Evolutionary conservation across 2,888 invertebrate species (phyloP), one percentile per base, ranked within the genome.

Genomic region (Rhamnusium bicolor): DNA sequence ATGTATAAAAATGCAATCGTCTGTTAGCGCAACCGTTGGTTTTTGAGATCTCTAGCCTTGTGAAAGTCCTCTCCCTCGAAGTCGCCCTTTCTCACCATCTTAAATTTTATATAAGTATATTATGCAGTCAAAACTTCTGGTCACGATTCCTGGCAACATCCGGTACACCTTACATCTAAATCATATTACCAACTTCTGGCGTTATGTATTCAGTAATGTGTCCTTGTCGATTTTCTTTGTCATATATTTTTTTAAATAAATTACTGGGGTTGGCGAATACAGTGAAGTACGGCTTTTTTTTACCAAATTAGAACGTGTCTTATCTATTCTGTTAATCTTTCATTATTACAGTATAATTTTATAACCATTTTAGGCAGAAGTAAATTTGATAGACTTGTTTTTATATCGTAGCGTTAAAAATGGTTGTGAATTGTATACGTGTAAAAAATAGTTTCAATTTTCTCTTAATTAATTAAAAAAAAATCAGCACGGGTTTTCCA

Each of bases 121-220:
- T 86, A 87, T 86, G 85, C 85, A 86, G 86, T 85, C 85, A 82
- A 85, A 85, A 86, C 84, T 86, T 86, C 86, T 83, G 85, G 86
- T 86, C 86, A 86, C 86, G 86, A 86, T 86, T 85, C 81, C 71
- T 14, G 71, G 85, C 84, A 86, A 85, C 86, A 87, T 86, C 84
- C 86, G 86, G 86, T 86, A 85, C 85, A 85, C 84, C 85, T 86
- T 84, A 86, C 86, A 86, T 86, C 86, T 87, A 86, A 87, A 87
- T 86, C 86, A 85, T 86, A 86, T 86, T 86, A 86, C 84, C 80
- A 83, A 85, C 82, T 77, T 74, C 71, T 66, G 54, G 61, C 21
- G 61, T 46, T 47, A 62, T 62, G 47, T 47, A 46, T 62, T 62
- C 61, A 47, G n/a, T 46, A 46, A 62, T 62, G 46, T 62, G 61